Base-by-base conservation (phyloP, 2,797 vertebrate genomes). In the Otolemur crassicaudatus region DNA sequence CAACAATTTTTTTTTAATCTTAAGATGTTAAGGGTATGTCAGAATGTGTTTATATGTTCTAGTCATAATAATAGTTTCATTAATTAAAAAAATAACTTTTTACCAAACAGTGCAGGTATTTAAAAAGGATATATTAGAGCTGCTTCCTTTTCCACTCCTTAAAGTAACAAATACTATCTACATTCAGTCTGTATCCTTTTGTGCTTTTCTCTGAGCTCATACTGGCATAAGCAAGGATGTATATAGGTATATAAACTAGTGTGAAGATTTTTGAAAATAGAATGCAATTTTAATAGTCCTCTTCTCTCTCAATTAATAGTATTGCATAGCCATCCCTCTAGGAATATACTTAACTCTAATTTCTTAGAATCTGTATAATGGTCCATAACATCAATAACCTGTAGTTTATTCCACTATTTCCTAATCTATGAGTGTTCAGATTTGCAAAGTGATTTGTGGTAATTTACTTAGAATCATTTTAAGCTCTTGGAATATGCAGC, bases 401-500 rank as follows among this genome's bases (percentile, higher is more conserved):
- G 56, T 89, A 88, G 93, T 89, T 65, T 84, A 90, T 80, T 84
- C 11, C 7, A 92, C 40, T 37, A 60, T 91, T 94, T 95, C 69
- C 43, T 92, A 25, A 92, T 82, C n/a, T 82, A 3, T 80, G 70
- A 94, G n/a, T 93, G 27, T 90, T 91, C 86, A 84, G 29, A 85
- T 88, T 94, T 95, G 14, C 87, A 85, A 69, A 93, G 8, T 58
- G 69, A 90, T 91, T 94, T 61, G 43, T 94, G 69, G 61, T 91
- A 58, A 80, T 96, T 87, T 94, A 87, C 82, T 91, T 94, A 77
- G 20, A 93, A 88, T 91, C 22, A 73, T 75, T 25, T 87, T 84
- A 87, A 67, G 7, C 29, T 88, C 76, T 94, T 85, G 40, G 70
- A 92, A 69, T 88, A 70, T 69, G 14, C 49, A 95, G 22, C 65